Percentiles rank a stretch among this genome's conserved stretches.
Evolutionary conservation across 2,113 vertebrate species (phyloP).

Genomic region (Myotis lucifugus): DNA sequence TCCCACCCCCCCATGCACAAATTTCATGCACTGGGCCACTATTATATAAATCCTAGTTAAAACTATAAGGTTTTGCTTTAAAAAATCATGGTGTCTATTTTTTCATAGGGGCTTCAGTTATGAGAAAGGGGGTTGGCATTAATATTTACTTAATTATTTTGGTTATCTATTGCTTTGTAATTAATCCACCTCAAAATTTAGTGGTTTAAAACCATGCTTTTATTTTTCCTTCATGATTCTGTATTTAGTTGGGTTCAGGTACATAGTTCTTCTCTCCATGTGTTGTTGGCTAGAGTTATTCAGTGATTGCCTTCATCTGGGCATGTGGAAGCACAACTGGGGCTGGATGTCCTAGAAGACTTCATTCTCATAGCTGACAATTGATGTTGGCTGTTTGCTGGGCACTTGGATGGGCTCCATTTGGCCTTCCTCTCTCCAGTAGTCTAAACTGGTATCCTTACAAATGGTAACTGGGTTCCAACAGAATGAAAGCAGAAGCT

Average conservation of each 20-base stretch:
- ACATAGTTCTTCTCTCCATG: not conserved
- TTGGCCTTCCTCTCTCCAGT: not conserved
- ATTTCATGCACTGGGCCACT: too few species aligned
- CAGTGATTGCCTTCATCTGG: not conserved
- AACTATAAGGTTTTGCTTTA: not conserved
- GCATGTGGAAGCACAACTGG: rapidly evolving
- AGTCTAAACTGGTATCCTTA: not conserved
- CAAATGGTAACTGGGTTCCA: not conserved
- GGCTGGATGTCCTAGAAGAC: not conserved
- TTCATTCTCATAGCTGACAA: not conserved
- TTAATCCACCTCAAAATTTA: not conserved
- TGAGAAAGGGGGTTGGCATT: not conserved
- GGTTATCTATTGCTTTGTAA: not conserved
- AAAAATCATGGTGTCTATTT: not conserved
- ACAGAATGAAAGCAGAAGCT: not conserved
- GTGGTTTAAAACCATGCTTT: rapidly evolving
- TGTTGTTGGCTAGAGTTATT: not conserved
- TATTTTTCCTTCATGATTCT: not conserved
- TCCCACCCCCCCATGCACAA: too few species aligned
- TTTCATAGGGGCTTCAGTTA: not conserved
- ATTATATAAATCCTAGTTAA: too few species aligned
- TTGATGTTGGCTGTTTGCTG: not conserved
- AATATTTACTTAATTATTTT: not conserved
- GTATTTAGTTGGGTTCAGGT: not conserved
- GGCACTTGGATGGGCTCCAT: not conserved